Evolutionary conservation across 2,888 invertebrate genomes (phyloP).

Genomic region (Watsonalla binaria): DNA sequence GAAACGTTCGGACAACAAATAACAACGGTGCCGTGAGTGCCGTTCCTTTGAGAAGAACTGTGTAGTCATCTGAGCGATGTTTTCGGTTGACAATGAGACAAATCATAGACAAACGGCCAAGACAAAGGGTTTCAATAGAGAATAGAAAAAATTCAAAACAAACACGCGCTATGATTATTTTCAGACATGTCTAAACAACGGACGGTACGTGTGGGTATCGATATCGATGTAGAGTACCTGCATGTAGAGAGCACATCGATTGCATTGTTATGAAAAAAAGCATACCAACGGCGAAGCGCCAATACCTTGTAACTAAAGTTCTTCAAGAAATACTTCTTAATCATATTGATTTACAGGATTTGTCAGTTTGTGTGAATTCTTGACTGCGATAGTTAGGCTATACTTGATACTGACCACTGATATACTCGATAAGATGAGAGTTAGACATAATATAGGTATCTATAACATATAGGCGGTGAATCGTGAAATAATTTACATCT

Average conservation of each 20-base stretch:
- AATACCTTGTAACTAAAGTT: too few relatives aligned
- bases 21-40: slow-evolving; percentile 12
- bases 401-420: too few relatives aligned
- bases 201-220: slow-evolving; percentile 13
- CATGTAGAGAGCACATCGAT: background rate
- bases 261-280: background rate
- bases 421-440: too few relatives aligned
- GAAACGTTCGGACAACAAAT: slow-evolving; percentile 16
- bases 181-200: slow-evolving; percentile 46
- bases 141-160: slow-evolving; percentile 70
- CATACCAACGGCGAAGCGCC: too few relatives aligned
- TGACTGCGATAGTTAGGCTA: too few relatives aligned
- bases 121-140: slow-evolving; percentile 70
- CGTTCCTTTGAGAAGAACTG: slow-evolving; percentile 33
- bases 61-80: slow-evolving; percentile 56
- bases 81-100: slow-evolving; percentile 61
- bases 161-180: slow-evolving; percentile 57
- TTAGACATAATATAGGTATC: too few relatives aligned
- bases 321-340: too few relatives aligned
- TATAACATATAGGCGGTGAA: too few relatives aligned
- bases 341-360: too few relatives aligned
- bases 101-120: slow-evolving; percentile 48
- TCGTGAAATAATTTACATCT: too few relatives aligned
- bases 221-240: slow-evolving; percentile 13
- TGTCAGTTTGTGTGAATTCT: too few relatives aligned